Evolutionary conservation across 2,888 invertebrate species (phyloP), one percentile per base, ranked within the genome.

Genomic region (Colletes collaris): DNA sequence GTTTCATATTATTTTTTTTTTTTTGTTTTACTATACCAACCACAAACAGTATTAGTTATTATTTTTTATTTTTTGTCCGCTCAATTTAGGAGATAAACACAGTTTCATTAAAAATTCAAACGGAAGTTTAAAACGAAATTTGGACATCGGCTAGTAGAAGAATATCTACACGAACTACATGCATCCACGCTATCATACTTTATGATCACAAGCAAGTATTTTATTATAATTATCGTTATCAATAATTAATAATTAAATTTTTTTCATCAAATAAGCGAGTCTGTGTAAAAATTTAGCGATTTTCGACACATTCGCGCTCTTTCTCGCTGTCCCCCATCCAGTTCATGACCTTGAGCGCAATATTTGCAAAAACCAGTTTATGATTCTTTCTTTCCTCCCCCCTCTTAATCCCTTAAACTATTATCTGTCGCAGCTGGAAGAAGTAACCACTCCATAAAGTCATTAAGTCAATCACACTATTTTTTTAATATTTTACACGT

Each of bases 191-290:
- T 76, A 75, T 86, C 87, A 83, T 86, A 83, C 85, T 81, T 84
- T 81, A 79, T 77, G 83, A 88, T 88, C 88, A 87, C 87, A 90
- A 89, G 87, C 90, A 86, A 86, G 83, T 84, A 84, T 83, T 86
- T 79, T 87, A 87, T 87, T 84, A 87, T 76, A 86, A 87, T 86
- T 85, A 87, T 86, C 75, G 83, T 87, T 77, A 88, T 79, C 84
- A 88, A 84, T 89, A 87, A 88, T 86, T 89, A 84, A 83, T 86
- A 84, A 82, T 87, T 86, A 85, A 83, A 88, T 86, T 86, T 88
- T 88, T 86, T 88, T 88, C 86, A 85, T 90, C 90, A 89, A 89
- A 90, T 91, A 91, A 91, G 90, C 90, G 89, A 89, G 90, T 90
- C 86, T 88, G 89, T 91, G 90, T 91, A 91, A 91, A 91, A 92